phyloP scores from a whole-genome alignment of 2,113 vertebrate genomes.

The Chaenocephalus aceratus region DNA sequence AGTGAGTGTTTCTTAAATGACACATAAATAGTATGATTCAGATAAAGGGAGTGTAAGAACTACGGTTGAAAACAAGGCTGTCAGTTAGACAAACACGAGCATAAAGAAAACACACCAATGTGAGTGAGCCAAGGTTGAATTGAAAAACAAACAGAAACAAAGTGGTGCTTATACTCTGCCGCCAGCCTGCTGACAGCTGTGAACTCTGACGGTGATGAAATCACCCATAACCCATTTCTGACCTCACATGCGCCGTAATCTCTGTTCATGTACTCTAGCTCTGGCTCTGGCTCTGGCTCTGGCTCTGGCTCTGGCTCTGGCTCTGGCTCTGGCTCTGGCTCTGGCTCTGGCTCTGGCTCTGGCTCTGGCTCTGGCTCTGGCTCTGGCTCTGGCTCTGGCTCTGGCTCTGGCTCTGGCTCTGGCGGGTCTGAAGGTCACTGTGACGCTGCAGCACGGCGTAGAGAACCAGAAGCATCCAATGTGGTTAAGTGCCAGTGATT shows the following conservation, averaged over 20 bases:
- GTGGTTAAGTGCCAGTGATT: slow-evolving; percentile 14
- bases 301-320: too few relatives aligned
- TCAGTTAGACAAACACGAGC: slow-evolving; percentile 9
- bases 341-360: too few relatives aligned
- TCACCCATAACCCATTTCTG: slow-evolving; percentile 11
- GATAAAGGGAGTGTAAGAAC: not conserved
- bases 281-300: not conserved
- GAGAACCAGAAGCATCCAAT: slow-evolving; percentile 44
- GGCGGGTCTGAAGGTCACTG: slow-evolving; percentile 55
- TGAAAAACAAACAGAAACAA: not conserved
- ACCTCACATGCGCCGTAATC: slow-evolving; percentile 36
- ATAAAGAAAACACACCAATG: not conserved
- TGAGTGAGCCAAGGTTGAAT: not conserved
- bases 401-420: too few relatives aligned
- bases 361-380: too few relatives aligned
- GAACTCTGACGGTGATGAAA: slow-evolving; percentile 43
- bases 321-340: too few relatives aligned
- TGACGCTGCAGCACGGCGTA: slow-evolving; percentile 22
- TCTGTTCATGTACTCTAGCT: slow-evolving; percentile 12
- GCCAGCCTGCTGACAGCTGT: slow-evolving; percentile 51
- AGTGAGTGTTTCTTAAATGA: slow-evolving; percentile 4
- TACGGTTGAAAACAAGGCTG: slow-evolving; percentile 11
- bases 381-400: too few relatives aligned
- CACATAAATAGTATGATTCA: not conserved
- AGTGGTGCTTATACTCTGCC: not conserved